phyloP scores from a whole-genome alignment of 1,140 invertebrate species.

The Dreissena polymorpha region DNA sequence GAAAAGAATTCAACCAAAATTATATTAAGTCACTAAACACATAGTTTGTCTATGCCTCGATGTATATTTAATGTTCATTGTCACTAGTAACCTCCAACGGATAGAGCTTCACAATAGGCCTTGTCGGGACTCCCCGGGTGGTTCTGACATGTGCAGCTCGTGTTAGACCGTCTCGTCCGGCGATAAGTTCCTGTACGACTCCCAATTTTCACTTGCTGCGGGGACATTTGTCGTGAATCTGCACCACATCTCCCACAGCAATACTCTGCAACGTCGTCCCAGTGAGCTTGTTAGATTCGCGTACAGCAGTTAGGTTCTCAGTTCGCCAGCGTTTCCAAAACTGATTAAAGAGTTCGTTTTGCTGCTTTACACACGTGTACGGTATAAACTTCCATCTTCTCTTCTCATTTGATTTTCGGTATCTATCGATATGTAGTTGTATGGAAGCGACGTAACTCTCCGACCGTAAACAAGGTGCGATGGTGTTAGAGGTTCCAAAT shows the following conservation, averaged over 20 bases:
- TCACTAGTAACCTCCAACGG: background rate
- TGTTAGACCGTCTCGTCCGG: conserved; percentile 2
- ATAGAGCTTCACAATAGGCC: conserved; percentile 13
- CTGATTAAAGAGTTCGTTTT: too few species aligned
- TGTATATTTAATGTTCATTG: too few species aligned
- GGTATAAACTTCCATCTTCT: too few species aligned
- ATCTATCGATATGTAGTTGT: background rate
- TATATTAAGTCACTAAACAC: too few species aligned
- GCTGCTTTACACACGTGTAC: too few species aligned
- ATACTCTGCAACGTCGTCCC: conserved; percentile 16
- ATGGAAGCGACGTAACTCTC: conserved; percentile 6
- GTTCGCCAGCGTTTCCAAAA: background rate
- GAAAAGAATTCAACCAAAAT: too few species aligned
- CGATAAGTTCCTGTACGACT: conserved; percentile 11
- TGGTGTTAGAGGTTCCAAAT: conserved; percentile 22
- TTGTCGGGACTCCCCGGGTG: background rate
- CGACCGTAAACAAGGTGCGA: conserved; percentile 21
- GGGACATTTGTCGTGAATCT: conserved; percentile 19
- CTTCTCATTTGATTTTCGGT: background rate
- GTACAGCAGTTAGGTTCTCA: conserved; percentile 7
- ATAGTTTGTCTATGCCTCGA: too few species aligned
- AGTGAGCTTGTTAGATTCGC: background rate
- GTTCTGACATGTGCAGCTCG: conserved; percentile 14
- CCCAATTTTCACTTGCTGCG: conserved; percentile 12
- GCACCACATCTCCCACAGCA: conserved; percentile 20